Evolutionary conservation across 2,888 invertebrate genomes (phyloP), one percentile per base, ranked within the genome.

Genomic region (Eupithecia pulchellata): DNA sequence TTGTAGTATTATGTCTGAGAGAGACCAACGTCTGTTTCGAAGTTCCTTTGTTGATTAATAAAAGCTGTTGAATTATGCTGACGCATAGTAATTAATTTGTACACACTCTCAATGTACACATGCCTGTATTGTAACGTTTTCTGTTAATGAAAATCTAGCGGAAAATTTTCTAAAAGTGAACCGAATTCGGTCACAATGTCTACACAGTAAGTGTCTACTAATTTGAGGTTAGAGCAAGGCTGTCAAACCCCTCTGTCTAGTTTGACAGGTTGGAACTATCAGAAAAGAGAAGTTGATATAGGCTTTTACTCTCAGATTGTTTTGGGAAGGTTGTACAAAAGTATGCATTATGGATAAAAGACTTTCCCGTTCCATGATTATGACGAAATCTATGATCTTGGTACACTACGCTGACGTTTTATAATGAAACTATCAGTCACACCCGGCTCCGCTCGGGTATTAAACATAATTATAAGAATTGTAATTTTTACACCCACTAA

Each of bases 171-270:
- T n/a, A 36, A 14, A 14, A 36, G 36, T 36, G 14, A 36, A 36
- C 13, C 36, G 4, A 34, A 34, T 13, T 36, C 36, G 6, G 32
- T 14, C 2, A 36, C 14, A 39, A 20, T 20, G 47, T 47, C 6
- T 47, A 47, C 14, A 36, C 36, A 36, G 14, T 36, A 36, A 36
- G 14, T 1, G 13, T 14, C 13, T 47, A 47, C 47, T 47, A 9
- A 47, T 52, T 52, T 25, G 20, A 17, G 17, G n/a, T 6, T 58
- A 30, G 6, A 9, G n/a, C 17, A 30, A 58, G 58, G 47, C 60
- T 64, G 64, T 69, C 69, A 60, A 64, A 52, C 64, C 47, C n/a
- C n/a, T 39, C 57, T 64, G 57, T 69, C 69, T 34, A 42, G 30
- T 69, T 69, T 55, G 62, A 8, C 20, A 25, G 64, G 32, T 32